phyloP scores from a whole-genome alignment of 2,888 invertebrate species.

The Clepsis dumicolana region DNA sequence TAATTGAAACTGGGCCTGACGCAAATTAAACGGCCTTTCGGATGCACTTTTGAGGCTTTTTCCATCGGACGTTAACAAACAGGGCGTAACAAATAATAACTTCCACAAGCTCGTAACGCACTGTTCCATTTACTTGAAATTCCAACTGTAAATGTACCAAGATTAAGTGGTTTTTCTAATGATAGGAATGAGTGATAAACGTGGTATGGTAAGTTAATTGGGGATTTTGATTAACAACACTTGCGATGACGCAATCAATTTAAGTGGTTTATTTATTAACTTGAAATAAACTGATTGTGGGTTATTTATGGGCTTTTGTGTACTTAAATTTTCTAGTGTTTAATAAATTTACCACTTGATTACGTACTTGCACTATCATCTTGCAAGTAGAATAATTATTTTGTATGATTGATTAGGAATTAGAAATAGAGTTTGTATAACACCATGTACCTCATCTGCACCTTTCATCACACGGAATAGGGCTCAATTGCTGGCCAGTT shows the following conservation, averaged over 20 bases:
- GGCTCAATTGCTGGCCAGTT: too few relatives aligned
- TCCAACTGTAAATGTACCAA: not conserved
- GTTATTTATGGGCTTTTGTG: slow-evolving; percentile 11
- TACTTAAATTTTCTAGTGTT: too few relatives aligned
- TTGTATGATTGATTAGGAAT: too few relatives aligned
- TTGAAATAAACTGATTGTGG: slow-evolving; percentile 16
- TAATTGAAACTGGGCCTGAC: slow-evolving; percentile 60
- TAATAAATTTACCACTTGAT: too few relatives aligned
- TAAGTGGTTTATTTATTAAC: slow-evolving; percentile 59
- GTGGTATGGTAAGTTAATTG: not conserved
- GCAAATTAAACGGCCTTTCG: slow-evolving; percentile 63
- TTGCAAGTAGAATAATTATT: too few relatives aligned
- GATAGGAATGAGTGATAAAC: not conserved
- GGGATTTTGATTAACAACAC: slow-evolving; percentile 63
- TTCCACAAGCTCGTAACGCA: not conserved
- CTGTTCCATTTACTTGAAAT: not conserved
- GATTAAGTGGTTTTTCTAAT: not conserved
- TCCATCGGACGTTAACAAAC: slow-evolving; percentile 16
- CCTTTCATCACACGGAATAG: too few relatives aligned
- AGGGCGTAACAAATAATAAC: slow-evolving; percentile 4
- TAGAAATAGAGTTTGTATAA: too few relatives aligned
- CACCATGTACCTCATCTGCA: too few relatives aligned
- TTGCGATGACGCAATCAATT: slow-evolving; percentile 68
- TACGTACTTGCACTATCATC: too few relatives aligned
- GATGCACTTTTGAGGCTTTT: slow-evolving; percentile 58